These are phyloP conservation scores for Tiaroga cobitis DNA, from an alignment of 2,797 vertebrate species.

Conservation along the genomic window DNA sequence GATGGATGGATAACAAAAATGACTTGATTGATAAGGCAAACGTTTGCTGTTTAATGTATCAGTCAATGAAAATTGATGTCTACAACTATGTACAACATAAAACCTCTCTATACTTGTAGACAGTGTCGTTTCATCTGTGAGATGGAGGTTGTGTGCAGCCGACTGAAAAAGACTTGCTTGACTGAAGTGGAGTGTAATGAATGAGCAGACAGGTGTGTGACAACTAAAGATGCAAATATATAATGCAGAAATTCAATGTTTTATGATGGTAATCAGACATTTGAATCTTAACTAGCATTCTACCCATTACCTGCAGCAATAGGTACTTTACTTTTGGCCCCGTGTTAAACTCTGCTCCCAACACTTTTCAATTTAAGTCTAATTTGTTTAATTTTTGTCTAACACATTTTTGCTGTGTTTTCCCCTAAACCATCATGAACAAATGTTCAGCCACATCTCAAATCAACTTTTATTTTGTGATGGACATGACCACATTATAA, in stretches of 20 bases:
- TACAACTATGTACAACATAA: not conserved
- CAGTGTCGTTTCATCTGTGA: not conserved
- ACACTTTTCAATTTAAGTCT: too few relatives aligned
- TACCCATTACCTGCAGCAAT: not conserved
- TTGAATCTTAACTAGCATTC: not conserved
- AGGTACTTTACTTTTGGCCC: not conserved
- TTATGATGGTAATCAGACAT: not conserved
- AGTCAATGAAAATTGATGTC: not conserved
- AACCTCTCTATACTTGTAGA: not conserved
- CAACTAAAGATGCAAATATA: not conserved
- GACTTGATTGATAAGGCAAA: not conserved
- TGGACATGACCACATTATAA: not conserved
- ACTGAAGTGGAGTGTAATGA: not conserved
- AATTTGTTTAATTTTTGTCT: not conserved
- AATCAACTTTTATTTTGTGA: not conserved
- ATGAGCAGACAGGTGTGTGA: constrained; percentile 8
- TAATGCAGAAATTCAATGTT: not conserved
- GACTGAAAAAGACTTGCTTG: not conserved
- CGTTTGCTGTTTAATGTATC: not conserved
- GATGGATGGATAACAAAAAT: constrained; percentile 10
- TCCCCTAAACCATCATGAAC: not conserved
- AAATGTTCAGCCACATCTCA: too few relatives aligned
- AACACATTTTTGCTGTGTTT: not conserved
- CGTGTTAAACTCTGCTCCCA: not conserved
- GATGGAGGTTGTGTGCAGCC: not conserved